Evolutionary conservation across 2,888 invertebrate genomes (phyloP), one percentile per base, ranked within the genome.

Genomic region (Oxytorus armatus): DNA sequence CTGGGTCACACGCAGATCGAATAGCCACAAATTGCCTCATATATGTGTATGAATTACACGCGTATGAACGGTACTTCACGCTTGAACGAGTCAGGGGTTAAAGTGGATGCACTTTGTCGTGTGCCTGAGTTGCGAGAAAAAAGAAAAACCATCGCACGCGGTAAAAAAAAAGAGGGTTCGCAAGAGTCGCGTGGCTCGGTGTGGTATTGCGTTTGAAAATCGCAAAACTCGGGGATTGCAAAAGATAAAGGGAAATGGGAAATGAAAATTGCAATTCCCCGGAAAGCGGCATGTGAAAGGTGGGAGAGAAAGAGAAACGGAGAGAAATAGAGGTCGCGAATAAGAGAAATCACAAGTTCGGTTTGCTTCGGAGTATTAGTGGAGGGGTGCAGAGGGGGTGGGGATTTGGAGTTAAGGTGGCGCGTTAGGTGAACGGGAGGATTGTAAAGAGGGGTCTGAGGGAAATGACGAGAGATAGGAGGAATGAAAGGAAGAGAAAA

Each of bases 241-340:
- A 74, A 74, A 66, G 68, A 79, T 82, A 80, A 84, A 83, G 77
- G 79, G 68, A 72, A 81, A 83, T 69, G 61, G 78, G 85, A 86
- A 87, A 88, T 85, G 84, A 87, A 14, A 87, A 88, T 87, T 87
- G 82, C 84, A 85, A 86, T 87, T 89, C 87, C 84, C 83, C 81
- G 82, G 81, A 81, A 80, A 77, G 77, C 66, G 61, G 59, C 55
- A n/a, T 11, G 47, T 4, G 18, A 8, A 51, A 21, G 10, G 73
- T 25, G 44, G 61, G 79, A 63, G 21, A 53, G 25, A 29, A 39
- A 21, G 70, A 69, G 68, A 59, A 42, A 21, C 61, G 7, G 75
- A n/a, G 21, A 18, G 21, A 8, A 39, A 53, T n/a, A 10, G 21
- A 51, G 66, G 47, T 57, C 29, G 39, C 61, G 78, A 69, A 74